phyloP scores from a whole-genome alignment of 2,797 vertebrate genomes.

The Scolopax bukidnonensis region DNA sequence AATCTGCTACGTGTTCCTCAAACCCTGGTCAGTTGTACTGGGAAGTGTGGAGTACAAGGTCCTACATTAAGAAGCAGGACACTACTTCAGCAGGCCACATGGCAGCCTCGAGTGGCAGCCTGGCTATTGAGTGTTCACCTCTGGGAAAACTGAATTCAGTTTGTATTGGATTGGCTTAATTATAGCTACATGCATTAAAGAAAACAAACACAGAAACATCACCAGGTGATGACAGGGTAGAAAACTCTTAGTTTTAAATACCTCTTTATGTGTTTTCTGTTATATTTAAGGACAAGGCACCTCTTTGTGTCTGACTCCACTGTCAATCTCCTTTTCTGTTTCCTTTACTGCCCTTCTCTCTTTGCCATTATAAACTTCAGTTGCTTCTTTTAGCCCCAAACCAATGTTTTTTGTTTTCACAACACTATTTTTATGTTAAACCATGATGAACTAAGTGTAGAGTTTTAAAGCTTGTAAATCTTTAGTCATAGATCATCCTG shows the following conservation, averaged over 20 bases:
- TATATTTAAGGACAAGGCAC: background rate
- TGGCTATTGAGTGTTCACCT: background rate
- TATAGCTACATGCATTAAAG: background rate
- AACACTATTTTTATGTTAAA: background rate
- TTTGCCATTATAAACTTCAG: background rate
- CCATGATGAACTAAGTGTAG: background rate
- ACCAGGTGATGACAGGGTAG: background rate
- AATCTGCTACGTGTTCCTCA: background rate
- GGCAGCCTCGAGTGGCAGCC: background rate
- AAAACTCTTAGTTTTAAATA: background rate
- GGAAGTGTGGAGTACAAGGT: background rate
- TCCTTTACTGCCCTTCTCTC: background rate
- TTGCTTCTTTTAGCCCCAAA: background rate
- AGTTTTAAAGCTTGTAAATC: background rate
- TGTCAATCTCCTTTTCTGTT: background rate
- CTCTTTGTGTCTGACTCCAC: background rate
- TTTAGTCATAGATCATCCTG: background rate
- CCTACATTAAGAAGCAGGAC: background rate
- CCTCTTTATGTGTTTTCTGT: background rate
- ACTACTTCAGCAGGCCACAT: background rate
- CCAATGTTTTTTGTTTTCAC: background rate
- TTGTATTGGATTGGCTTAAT: background rate
- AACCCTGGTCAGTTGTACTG: background rate
- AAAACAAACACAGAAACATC: background rate
- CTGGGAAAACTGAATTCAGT: background rate